These are phyloP conservation scores for Agapostemon virescens DNA, from an alignment of 2,888 invertebrate genomes.

Conservation along the genomic window DNA sequence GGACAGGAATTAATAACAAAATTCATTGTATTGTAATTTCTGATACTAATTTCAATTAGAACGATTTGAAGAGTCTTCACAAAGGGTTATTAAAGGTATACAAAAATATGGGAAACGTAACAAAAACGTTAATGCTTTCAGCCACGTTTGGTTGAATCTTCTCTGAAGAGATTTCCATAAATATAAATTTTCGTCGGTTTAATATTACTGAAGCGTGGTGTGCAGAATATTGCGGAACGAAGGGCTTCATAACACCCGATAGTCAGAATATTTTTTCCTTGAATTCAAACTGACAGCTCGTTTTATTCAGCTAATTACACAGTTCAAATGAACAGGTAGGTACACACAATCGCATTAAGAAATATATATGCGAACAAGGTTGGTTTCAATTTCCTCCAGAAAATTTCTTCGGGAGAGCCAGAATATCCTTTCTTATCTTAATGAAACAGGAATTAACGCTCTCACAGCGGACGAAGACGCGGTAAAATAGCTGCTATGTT, in stretches of 20 bases:
- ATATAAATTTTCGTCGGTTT: neutral
- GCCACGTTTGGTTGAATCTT: no score
- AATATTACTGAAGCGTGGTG: neutral
- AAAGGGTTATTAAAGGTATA: no score
- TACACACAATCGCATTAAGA: neutral
- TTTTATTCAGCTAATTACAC: neutral
- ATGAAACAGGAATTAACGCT: neutral
- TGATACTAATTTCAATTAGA: no score
- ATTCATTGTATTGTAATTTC: no score
- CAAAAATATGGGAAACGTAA: no score
- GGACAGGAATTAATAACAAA: no score
- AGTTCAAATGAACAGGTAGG: neutral
- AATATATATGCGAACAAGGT: neutral
- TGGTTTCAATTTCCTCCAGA: neutral
- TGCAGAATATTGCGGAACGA: neutral
- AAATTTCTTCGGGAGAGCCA: no score
- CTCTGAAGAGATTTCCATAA: no score
- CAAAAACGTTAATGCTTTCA: no score
- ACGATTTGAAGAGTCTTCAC: no score
- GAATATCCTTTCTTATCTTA: neutral
- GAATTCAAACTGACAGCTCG: neutral
- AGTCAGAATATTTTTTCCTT: neutral
- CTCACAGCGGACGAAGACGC: neutral
- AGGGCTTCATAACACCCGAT: neutral
- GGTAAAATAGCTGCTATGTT: no score